Conservation (phyloP, 1,140 invertebrate genomes). For the Drosophila cardini region DNA sequence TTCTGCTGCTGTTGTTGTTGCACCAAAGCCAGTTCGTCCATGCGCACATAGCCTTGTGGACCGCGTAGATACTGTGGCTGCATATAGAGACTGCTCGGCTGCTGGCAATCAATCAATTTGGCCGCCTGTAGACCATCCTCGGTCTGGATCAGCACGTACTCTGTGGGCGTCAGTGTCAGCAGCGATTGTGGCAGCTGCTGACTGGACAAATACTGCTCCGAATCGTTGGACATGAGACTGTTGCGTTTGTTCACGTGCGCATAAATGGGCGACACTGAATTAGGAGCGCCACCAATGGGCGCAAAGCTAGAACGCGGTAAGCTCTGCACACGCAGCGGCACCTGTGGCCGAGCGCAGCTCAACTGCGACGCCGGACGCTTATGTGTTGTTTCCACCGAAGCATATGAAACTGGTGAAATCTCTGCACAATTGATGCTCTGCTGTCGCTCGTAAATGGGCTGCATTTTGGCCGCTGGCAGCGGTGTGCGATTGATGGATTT, state of each 20-base stretch:
- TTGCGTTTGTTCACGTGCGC: slow-evolving; percentile 78
- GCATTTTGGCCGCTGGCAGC: slow-evolving; percentile 45
- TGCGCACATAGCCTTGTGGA: slow-evolving; percentile 38
- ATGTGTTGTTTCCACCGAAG: slow-evolving; percentile 64
- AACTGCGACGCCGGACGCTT: slow-evolving; percentile 45
- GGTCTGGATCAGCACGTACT: slow-evolving; percentile 73
- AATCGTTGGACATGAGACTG: slow-evolving; percentile 74
- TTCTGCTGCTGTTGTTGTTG: slow-evolving; percentile 7
- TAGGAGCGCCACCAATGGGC: neutral
- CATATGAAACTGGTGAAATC: slow-evolving; percentile 80
- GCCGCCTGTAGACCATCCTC: slow-evolving; percentile 74
- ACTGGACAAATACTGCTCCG: slow-evolving; percentile 69
- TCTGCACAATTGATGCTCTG: slow-evolving; percentile 41
- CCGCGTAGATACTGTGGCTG: slow-evolving; percentile 40
- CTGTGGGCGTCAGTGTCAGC: slow-evolving; percentile 41
- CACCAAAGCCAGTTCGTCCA: slow-evolving; percentile 28
- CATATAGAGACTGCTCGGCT: slow-evolving; percentile 55
- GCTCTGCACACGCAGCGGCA: slow-evolving; percentile 76
- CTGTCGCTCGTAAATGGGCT: slow-evolving; percentile 61
- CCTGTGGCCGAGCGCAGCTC: slow-evolving; percentile 58
- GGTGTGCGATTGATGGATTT: slow-evolving; percentile 75
- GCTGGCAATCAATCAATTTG: slow-evolving; percentile 61
- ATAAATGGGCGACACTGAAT: slow-evolving; percentile 67
- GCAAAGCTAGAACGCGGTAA: slow-evolving; percentile 49
- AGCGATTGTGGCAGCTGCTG: slow-evolving; percentile 43